Evolutionary conservation across 2,113 vertebrate species (phyloP).

Genomic region (Phoenicopterus ruber): DNA sequence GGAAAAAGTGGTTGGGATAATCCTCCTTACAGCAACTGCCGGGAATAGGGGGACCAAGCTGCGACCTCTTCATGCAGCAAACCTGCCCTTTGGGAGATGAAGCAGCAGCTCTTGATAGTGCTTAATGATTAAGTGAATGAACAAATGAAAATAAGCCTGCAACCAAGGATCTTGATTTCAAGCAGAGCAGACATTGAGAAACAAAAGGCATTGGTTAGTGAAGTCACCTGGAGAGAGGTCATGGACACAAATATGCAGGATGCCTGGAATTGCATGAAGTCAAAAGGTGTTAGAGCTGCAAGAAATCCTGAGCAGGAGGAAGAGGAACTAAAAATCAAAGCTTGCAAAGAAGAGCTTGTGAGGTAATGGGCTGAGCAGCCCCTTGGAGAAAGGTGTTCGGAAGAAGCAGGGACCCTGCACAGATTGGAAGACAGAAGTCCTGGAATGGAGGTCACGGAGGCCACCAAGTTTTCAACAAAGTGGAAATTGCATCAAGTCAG

Average conservation of each 20-base stretch:
- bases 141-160: background rate
- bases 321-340: slow-evolving; percentile 16
- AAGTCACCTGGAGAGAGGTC: background rate
- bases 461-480: background rate
- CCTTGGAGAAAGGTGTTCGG: background rate
- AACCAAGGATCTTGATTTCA: background rate
- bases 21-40: background rate
- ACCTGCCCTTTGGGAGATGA: background rate
- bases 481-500: background rate
- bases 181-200: background rate
- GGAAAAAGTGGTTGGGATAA: background rate
- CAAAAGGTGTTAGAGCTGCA: background rate
- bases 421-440: background rate
- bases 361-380: background rate
- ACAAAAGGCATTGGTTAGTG: background rate
- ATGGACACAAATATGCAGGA: background rate
- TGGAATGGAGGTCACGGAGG: background rate
- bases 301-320: background rate
- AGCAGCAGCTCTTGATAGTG: no score
- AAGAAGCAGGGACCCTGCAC: background rate
- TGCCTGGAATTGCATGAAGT: background rate
- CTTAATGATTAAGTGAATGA: background rate
- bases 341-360: background rate
- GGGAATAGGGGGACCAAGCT: background rate
- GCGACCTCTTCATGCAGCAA: background rate